Evolutionary conservation across 1,140 invertebrate species (phyloP).

Genomic region (Drosophila funebris): DNA sequence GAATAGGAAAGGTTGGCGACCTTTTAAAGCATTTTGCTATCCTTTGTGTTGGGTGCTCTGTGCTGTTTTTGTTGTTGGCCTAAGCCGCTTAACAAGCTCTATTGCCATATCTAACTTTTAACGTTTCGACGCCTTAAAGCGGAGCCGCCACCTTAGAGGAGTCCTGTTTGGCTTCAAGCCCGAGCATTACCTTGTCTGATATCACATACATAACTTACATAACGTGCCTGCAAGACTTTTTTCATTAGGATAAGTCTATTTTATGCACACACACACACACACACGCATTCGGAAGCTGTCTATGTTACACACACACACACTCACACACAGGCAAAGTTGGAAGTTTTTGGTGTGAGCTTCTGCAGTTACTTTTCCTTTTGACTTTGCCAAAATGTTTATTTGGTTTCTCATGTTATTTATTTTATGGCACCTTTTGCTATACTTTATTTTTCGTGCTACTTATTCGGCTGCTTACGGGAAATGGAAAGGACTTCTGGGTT

Average conservation of each 20-base stretch:
- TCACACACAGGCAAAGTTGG: conserved; percentile 3
- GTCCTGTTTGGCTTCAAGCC: neutral
- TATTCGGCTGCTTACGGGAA: conserved; percentile 41
- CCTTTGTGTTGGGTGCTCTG: neutral
- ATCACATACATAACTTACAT: conserved; percentile 77
- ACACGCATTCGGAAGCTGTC: conserved; percentile 11
- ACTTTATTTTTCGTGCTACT: conserved; percentile 77
- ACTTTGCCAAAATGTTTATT: conserved; percentile 79
- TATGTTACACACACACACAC: conserved; percentile 29
- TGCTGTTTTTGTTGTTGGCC: conserved; percentile 6
- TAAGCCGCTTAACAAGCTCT: conserved; percentile 72
- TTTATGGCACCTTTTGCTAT: conserved; percentile 81
- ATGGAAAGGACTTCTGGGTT: conserved; percentile 17
- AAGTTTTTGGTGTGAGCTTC: conserved; percentile 32
- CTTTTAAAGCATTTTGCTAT: neutral
- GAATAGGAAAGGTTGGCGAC: neutral
- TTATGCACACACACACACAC: conserved; percentile 63
- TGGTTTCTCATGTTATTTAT: conserved; percentile 80
- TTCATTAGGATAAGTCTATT: conserved; percentile 83
- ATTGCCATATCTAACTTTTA: conserved; percentile 76
- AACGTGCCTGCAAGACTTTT: conserved; percentile 79
- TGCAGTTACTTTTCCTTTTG: conserved; percentile 34
- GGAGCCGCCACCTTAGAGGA: neutral
- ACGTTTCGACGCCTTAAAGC: conserved; percentile 75
- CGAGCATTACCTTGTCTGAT: conserved; percentile 42